These are phyloP conservation scores for Leptopilina boulardi DNA, from an alignment of 1,140 invertebrate genomes.

Conservation along the genomic window DNA sequence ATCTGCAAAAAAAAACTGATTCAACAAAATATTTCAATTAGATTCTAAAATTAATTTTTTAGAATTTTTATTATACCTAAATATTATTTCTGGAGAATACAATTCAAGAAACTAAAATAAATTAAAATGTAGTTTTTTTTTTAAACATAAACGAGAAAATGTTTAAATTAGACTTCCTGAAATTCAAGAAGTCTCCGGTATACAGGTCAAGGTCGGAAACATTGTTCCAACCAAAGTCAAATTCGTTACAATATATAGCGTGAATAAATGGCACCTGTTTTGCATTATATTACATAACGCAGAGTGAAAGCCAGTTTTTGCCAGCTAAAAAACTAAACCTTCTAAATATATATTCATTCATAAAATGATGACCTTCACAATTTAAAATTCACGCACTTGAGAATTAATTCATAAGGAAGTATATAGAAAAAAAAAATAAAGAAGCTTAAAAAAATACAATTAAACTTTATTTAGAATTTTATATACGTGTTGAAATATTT, in stretches of 20 bases:
- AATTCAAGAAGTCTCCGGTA: neutral
- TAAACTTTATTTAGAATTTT: too few species aligned
- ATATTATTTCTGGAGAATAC: too few species aligned
- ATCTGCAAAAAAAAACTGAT: too few species aligned
- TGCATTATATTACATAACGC: neutral
- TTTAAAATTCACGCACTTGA: neutral
- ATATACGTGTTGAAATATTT: too few species aligned
- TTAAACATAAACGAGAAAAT: neutral
- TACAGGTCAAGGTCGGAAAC: neutral
- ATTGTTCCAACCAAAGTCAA: neutral
- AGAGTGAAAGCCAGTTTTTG: neutral
- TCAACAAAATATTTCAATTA: too few species aligned
- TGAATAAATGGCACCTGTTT: neutral
- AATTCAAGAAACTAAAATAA: too few species aligned
- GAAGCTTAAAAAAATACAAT: too few species aligned
- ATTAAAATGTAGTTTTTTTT: neutral
- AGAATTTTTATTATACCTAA: too few species aligned
- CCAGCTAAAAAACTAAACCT: neutral
- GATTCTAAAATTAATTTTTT: too few species aligned
- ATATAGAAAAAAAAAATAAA: too few species aligned
- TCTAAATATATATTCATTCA: too few species aligned
- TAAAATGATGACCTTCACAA: neutral
- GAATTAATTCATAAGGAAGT: too few species aligned
- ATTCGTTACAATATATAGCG: neutral
- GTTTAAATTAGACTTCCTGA: constrained; percentile 8